A percentile compares a stretch with the other conserved stretches of the same genome.
Conservation (phyloP, 1,140 invertebrate genomes). For the Diorhabda carinulata region DNA sequence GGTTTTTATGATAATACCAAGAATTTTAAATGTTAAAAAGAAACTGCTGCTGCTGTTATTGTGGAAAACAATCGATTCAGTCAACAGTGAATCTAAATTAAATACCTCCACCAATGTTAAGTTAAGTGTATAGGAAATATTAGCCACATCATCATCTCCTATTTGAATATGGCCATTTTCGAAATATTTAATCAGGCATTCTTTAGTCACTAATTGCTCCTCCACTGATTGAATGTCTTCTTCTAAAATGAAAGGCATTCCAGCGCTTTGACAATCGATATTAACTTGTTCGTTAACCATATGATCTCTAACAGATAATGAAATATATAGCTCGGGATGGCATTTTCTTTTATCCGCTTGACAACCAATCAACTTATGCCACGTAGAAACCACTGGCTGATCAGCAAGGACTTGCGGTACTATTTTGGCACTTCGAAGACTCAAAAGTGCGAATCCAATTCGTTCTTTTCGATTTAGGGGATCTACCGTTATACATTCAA, state of each 20-base stretch:
- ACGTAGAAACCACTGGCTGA: slow-evolving; percentile 41
- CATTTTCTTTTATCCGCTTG: slow-evolving; percentile 48
- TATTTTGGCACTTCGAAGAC: slow-evolving; percentile 51
- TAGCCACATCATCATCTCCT: slow-evolving; percentile 25
- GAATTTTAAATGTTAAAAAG: slow-evolving; percentile 38
- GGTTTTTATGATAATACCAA: slow-evolving; percentile 42
- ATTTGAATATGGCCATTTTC: slow-evolving; percentile 41
- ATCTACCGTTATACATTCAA: slow-evolving; percentile 52
- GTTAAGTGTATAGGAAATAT: slow-evolving; percentile 33
- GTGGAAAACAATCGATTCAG: slow-evolving; percentile 39
- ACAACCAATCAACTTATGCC: slow-evolving; percentile 51
- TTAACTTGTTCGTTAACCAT: slow-evolving; percentile 26
- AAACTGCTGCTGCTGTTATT: slow-evolving; percentile 31
- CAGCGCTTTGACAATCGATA: not conserved
- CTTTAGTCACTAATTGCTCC: slow-evolving; percentile 7
- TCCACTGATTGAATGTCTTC: slow-evolving; percentile 14
- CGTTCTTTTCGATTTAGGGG: slow-evolving; percentile 47
- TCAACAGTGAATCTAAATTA: slow-evolving; percentile 41
- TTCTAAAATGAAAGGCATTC: slow-evolving; percentile 30
- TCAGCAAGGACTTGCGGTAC: slow-evolving; percentile 33
- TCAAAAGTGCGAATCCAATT: slow-evolving; percentile 52
- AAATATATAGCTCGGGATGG: slow-evolving; percentile 51
- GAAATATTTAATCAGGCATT: slow-evolving; percentile 31
- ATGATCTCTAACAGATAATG: slow-evolving; percentile 50
- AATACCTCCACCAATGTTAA: slow-evolving; percentile 30